Percentiles rank a stretch among this genome's conserved stretches.
Conservation (phyloP, 2,888 invertebrate genomes). For the Xestobium rufovillosum region DNA sequence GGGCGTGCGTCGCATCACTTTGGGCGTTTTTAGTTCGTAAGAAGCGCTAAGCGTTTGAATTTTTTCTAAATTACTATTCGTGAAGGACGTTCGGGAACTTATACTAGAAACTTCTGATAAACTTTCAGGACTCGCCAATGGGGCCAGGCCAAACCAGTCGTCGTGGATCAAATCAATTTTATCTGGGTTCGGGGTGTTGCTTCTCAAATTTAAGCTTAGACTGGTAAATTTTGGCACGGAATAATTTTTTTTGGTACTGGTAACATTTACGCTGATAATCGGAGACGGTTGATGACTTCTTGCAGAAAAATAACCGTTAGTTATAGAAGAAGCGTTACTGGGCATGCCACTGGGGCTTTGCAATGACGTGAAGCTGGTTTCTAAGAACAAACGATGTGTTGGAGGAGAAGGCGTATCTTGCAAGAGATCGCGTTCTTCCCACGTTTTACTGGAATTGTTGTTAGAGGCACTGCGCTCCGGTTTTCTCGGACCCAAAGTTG, state of each 20-base stretch:
- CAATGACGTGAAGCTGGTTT: constrained; percentile 68
- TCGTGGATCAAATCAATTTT: constrained; percentile 51
- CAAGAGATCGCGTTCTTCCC: constrained; percentile 16
- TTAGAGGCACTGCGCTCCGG: constrained; percentile 54
- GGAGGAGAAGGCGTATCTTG: constrained; percentile 30
- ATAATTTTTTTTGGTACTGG: constrained; percentile 7
- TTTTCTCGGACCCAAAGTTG: constrained; percentile 70
- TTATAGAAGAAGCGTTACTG: constrained; percentile 37
- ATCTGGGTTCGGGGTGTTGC: constrained; percentile 21
- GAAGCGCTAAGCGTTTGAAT: constrained; percentile 30
- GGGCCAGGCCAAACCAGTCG: constrained; percentile 64
- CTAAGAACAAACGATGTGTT: constrained; percentile 56
- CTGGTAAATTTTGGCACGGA: constrained; percentile 13
- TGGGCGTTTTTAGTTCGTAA: constrained; percentile 47
- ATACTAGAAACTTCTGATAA: constrained; percentile 74
- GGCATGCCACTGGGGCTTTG: constrained; percentile 42
- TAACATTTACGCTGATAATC: constrained; percentile 18
- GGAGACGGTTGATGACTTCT: constrained; percentile 36
- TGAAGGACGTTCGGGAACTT: constrained; percentile 58
- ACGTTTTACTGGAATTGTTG: constrained; percentile 27
- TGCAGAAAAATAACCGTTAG: constrained; percentile 38
- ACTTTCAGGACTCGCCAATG: constrained; percentile 75
- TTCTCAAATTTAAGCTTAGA: constrained; percentile 29
- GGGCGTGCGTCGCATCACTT: constrained; percentile 57
- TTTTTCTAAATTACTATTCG: constrained; percentile 43